A percentile compares a stretch with the other conserved stretches of the same genome.
These are phyloP conservation scores for Drepanosiphum platanoidis DNA, from an alignment of 2,888 invertebrate species.

Conservation along the genomic window DNA sequence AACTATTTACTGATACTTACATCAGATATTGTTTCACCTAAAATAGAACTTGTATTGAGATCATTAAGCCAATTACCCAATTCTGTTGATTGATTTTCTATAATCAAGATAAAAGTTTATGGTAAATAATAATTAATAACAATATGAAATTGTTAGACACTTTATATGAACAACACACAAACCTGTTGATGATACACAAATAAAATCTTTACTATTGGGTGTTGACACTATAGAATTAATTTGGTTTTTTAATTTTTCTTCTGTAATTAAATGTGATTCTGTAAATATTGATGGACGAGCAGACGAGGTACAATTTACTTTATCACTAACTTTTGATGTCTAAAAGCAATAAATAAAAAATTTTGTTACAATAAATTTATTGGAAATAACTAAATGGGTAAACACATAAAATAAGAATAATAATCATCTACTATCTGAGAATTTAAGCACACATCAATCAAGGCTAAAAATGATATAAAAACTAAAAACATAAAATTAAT, in stretches of 20 bases:
- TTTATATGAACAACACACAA: neutral
- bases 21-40: conserved; percentile 34
- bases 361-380: neutral
- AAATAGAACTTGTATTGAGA: conserved; percentile 23
- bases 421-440: too few species aligned
- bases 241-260: conserved; percentile 17
- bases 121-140: neutral
- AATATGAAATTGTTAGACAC: neutral
- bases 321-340: neutral
- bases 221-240: conserved; percentile 4
- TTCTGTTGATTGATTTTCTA: conserved; percentile 22
- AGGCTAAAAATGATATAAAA: too few species aligned
- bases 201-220: neutral
- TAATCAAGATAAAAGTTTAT: neutral
- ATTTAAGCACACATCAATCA: too few species aligned
- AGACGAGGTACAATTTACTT: neutral
- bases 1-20: conserved; percentile 34
- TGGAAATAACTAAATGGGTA: neutral
- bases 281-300: conserved; percentile 23
- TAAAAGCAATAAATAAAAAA: conserved; percentile 24
- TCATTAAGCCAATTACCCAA: conserved; percentile 36
- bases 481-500: too few species aligned
- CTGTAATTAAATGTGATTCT: neutral
- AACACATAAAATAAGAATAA: neutral
- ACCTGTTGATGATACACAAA: conserved; percentile 22